phyloP scores from a whole-genome alignment of 1,140 invertebrate genomes.

The Zaprionus africanus region DNA sequence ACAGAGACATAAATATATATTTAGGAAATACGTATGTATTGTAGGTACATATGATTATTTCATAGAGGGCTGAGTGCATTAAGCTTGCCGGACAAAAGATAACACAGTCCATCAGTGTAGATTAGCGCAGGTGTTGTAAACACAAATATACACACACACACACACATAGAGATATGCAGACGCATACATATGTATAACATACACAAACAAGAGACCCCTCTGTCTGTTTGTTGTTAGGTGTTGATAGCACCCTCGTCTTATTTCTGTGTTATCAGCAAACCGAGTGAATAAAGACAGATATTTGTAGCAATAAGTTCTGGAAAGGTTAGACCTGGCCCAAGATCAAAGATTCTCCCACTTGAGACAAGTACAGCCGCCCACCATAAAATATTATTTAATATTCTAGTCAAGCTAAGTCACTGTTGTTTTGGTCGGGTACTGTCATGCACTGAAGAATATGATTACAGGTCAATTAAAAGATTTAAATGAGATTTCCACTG shows the following conservation, averaged over 20 bases:
- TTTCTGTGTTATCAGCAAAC: constrained; percentile 26
- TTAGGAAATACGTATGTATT: not conserved
- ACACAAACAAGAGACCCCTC: not conserved
- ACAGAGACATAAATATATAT: not conserved
- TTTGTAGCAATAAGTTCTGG: not conserved
- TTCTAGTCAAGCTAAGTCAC: not conserved
- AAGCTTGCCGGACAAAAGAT: constrained; percentile 22
- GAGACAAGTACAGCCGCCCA: not conserved
- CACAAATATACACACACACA: constrained; percentile 1
- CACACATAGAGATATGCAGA: not conserved
- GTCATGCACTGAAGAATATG: too few species aligned
- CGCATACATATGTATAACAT: not conserved
- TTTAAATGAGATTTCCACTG: too few species aligned
- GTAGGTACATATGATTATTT: constrained; percentile 4
- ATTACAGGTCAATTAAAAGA: too few species aligned
- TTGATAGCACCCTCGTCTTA: constrained; percentile 26
- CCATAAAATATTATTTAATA: not conserved
- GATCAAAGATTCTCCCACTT: not conserved
- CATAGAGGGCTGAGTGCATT: not conserved
- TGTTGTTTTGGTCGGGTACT: not conserved
- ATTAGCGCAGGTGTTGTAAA: constrained; percentile 24
- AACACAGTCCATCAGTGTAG: constrained; percentile 13
- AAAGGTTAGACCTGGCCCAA: not conserved
- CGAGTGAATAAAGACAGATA: constrained; percentile 2
- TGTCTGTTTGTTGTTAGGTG: not conserved